A percentile compares a stretch with the other conserved stretches of the same genome.
phyloP scores from a whole-genome alignment of 2,888 invertebrate species.

The Heteromyza rotundicornis region DNA sequence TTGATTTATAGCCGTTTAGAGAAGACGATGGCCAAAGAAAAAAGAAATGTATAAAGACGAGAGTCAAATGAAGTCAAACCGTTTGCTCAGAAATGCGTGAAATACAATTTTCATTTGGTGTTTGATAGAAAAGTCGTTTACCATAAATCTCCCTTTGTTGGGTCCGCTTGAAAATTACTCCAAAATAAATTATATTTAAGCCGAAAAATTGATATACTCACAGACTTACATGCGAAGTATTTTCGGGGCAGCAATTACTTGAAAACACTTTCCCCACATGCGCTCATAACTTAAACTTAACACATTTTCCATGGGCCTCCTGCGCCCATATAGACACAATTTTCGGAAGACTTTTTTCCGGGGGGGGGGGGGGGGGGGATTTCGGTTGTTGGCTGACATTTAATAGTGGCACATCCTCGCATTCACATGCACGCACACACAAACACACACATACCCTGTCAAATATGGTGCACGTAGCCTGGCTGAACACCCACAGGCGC shows the following conservation, averaged over 20 bases:
- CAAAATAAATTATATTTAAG: too few species aligned
- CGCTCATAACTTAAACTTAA: too few species aligned
- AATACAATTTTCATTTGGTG: constrained; percentile 26
- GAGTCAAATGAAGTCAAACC: constrained; percentile 48
- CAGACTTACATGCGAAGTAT: too few species aligned
- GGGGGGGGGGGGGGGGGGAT: too few species aligned
- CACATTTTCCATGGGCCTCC: too few species aligned
- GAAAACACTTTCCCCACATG: too few species aligned
- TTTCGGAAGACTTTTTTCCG: too few species aligned
- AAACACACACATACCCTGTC: background rate
- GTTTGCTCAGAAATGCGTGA: constrained; percentile 51
- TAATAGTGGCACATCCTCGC: background rate
- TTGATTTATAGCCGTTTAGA: background rate
- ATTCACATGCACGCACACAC: background rate
- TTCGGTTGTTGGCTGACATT: constrained; percentile 4
- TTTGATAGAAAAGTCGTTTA: background rate
- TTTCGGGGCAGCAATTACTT: too few species aligned
- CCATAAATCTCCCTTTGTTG: background rate
- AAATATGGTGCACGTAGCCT: background rate
- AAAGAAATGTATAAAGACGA: constrained; percentile 14
- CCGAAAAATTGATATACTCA: too few species aligned
- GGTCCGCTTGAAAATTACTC: too few species aligned
- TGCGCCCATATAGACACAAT: too few species aligned
- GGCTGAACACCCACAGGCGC: too few species aligned
- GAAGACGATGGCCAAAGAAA: background rate